Conservation (phyloP, 2,888 invertebrate species). For the Lycophotia porphyrea region DNA sequence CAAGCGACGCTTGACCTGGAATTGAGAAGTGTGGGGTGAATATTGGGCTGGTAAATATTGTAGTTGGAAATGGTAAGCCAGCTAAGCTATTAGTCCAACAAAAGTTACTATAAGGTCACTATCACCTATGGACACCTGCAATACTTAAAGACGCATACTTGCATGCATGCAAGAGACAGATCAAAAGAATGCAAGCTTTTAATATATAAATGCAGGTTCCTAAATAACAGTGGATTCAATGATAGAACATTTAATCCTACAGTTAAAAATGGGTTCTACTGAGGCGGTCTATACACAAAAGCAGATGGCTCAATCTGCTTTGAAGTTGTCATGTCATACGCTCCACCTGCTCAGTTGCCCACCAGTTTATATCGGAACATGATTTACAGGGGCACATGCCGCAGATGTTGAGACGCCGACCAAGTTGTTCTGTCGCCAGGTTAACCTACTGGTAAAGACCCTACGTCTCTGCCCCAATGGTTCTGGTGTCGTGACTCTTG, state of each 20-base stretch:
- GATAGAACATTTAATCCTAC: neutral
- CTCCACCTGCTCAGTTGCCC: neutral
- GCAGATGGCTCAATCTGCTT: neutral
- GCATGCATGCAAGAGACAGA: neutral
- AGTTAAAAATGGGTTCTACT: neutral
- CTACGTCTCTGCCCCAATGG: no score
- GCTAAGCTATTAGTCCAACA: no score
- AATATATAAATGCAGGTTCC: no score
- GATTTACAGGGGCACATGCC: no score
- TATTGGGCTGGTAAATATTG: neutral
- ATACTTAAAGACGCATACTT: neutral
- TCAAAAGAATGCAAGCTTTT: neutral
- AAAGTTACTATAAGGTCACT: no score
- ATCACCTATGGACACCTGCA: no score
- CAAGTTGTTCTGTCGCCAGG: no score
- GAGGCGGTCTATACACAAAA: neutral
- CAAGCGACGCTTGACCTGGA: slow-evolving; percentile 94
- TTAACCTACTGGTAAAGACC: no score
- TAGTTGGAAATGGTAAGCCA: neutral
- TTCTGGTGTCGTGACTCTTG: no score
- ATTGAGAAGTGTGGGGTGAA: slow-evolving; percentile 1
- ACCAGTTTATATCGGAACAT: neutral
- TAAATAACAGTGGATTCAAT: neutral
- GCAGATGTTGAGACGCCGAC: no score
- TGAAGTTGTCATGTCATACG: neutral